Evolutionary conservation across 2,113 vertebrate genomes (phyloP), one percentile per base, ranked within the genome.

Genomic region (Physeter macrocephalus): DNA sequence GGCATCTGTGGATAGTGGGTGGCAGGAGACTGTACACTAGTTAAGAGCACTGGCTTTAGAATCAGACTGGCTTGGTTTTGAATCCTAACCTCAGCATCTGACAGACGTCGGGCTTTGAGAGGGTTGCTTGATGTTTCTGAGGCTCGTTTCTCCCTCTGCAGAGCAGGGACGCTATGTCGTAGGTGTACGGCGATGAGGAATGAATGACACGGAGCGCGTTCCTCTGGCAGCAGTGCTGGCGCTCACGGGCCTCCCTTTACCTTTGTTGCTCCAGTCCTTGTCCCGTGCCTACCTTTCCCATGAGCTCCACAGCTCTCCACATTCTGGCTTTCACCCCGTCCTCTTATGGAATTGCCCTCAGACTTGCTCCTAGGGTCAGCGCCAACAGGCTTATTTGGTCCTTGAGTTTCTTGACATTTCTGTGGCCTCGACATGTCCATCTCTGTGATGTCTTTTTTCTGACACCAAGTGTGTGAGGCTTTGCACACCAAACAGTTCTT

Each of bases 231-330:
- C 43, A 18, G 18, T 13, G 34, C n/a, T 81, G n/a, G 23, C 13
- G 1, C 41, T 52, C 2, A 4, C 0, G 12, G 23, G 39, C 25
- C 11, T 31, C 36, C 31, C 11, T 43, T 23, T 29, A 20, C 11
- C 18, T 29, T 46, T 20, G 36, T 66, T 17, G 12, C 36, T 3
- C 18, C 59, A 34, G 31, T 31, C 29, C 4, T 29, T 36, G n/a
- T n/a, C 57, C 34, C 4, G 1, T 10, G 46, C 49, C 57, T 4
- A 12, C 36, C 31, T 43, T 69, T 46, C 49, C 46, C 7, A 6
- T 18, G 20, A 59, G 43, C 27, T 52, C 66, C 23, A 25, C 3
- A 11, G 57, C 46, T 29, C 27, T 67, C 49, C 15, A 46, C 15
- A 46, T 34, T 31, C 77, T 88, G 54, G 39, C 25, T 20, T 52